These are phyloP conservation scores for Melanostigma gelatinosum DNA, from an alignment of 2,113 vertebrate genomes.

Conservation along the genomic window DNA sequence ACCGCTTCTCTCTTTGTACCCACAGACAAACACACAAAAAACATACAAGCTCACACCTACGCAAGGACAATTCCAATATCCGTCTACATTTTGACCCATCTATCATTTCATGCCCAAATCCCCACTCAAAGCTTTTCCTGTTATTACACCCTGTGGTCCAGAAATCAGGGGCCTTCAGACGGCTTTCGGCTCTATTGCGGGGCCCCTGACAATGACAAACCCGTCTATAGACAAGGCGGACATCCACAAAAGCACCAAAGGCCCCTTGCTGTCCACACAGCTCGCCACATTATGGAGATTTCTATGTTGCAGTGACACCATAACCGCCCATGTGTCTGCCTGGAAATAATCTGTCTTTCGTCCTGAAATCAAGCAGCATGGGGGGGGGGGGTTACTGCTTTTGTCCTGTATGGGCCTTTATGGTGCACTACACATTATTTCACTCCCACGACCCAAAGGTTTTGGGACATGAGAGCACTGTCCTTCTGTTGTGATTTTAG, in stretches of 20 bases:
- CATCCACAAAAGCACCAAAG: conserved; percentile 23
- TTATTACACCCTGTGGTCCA: not conserved
- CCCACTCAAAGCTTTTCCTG: not conserved
- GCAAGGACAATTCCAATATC: not conserved
- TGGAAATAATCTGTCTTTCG: conserved; percentile 6
- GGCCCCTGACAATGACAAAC: conserved; percentile 1
- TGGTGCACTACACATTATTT: not conserved
- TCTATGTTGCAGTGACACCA: conserved; percentile 20
- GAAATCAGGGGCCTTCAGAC: not conserved
- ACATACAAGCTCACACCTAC: not conserved
- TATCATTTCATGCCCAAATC: not conserved
- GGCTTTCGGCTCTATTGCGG: conserved; percentile 2
- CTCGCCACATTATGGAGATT: conserved; percentile 21
- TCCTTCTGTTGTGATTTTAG: not conserved
- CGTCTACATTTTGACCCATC: not conserved
- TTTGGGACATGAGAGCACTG: not conserved
- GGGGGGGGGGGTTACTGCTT: not conserved
- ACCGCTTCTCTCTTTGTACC: conserved; percentile 29
- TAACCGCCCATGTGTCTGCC: conserved; percentile 20
- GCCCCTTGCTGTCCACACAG: conserved; percentile 3
- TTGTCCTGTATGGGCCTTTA: conserved; percentile 2
- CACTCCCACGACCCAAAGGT: too few species aligned
- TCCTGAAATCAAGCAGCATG: conserved; percentile 10
- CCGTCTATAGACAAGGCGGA: not conserved
- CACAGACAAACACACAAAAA: conserved; percentile 12